These are phyloP conservation scores for Myocastor coypus DNA, from an alignment of 2,113 vertebrate genomes.

Conservation along the genomic window DNA sequence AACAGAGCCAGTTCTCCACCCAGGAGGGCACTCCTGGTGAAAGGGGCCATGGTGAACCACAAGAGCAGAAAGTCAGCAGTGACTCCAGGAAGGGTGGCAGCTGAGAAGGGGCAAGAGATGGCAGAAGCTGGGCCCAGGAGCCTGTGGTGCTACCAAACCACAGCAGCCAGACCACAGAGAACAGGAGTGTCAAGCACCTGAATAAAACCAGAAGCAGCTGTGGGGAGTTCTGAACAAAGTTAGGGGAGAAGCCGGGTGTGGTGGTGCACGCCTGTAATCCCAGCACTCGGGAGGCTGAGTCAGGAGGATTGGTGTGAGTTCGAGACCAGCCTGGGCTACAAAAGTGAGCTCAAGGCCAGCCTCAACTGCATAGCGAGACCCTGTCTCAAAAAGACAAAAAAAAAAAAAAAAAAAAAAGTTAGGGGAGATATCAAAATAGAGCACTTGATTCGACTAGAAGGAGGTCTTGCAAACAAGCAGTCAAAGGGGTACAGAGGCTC, in stretches of 20 bases:
- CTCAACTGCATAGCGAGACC: too few relatives aligned
- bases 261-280: too few relatives aligned
- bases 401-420: too few relatives aligned
- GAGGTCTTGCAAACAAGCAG: background rate
- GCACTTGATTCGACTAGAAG: background rate
- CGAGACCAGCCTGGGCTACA: too few relatives aligned
- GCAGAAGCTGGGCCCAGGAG: background rate
- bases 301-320: too few relatives aligned
- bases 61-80: background rate
- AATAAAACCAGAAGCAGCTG: conserved; percentile 5
- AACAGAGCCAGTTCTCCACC: background rate
- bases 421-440: conserved; percentile 9
- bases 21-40: background rate
- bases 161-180: background rate
- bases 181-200: background rate
- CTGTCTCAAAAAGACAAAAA: too few relatives aligned
- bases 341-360: too few relatives aligned
- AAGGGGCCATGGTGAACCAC: background rate
- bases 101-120: background rate
- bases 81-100: conserved; percentile 30
- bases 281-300: too few relatives aligned
- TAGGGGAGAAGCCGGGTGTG: too few relatives aligned
- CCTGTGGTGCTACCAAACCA: background rate
- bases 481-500: background rate
- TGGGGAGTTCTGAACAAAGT: conserved; percentile 1